Conservation (phyloP, 2,797 vertebrate genomes). For the Chiloscyllium punctatum region DNA sequence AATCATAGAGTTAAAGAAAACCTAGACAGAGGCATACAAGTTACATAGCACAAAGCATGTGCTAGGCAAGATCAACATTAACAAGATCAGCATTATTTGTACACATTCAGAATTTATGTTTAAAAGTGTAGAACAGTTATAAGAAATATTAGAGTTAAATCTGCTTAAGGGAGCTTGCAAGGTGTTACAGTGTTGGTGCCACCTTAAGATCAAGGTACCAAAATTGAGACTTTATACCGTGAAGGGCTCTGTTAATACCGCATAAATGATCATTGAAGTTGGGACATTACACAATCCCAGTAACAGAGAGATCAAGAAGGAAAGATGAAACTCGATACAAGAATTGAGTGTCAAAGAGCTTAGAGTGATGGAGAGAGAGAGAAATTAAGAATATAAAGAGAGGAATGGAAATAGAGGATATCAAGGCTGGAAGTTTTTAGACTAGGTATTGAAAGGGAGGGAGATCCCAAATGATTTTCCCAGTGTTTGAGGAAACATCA, state of each 20-base stretch:
- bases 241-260: background rate
- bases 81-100: too few relatives aligned
- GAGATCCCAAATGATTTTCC: background rate
- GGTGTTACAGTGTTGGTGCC: too few relatives aligned
- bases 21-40: too few relatives aligned
- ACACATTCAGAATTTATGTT: too few relatives aligned
- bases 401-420: background rate
- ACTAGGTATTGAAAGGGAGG: background rate
- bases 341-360: background rate
- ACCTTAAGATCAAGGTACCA: too few relatives aligned
- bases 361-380: background rate
- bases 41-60: too few relatives aligned
- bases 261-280: background rate
- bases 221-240: background rate
- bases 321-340: background rate
- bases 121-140: too few relatives aligned
- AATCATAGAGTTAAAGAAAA: too few relatives aligned
- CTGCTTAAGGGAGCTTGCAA: too few relatives aligned
- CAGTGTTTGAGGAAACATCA: background rate
- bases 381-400: background rate
- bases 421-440: background rate
- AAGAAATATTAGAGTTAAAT: too few relatives aligned
- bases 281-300: background rate
- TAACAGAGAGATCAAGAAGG: background rate
- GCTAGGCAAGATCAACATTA: too few relatives aligned